Evolutionary conservation across 2,888 invertebrate species (phyloP), one percentile per base, ranked within the genome.

Genomic region (Metopia argyrocephala): DNA sequence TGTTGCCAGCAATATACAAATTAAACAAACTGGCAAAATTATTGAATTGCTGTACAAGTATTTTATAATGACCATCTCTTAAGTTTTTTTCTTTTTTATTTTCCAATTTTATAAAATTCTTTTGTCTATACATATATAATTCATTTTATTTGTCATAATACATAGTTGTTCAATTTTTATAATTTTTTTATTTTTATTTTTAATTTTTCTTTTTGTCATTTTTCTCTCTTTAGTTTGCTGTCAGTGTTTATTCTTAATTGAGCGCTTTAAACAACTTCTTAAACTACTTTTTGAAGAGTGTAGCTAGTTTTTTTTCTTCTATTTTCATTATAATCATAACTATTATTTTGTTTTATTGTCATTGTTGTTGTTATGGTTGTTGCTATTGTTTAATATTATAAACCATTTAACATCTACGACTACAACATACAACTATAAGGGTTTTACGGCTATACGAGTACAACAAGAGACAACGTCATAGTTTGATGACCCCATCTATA

Each of bases 401-500:
- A 65, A 65, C 64, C 38, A 66, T 59, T 59, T 52, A 75, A 66
- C 59, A 38, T 18, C 48, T 48, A 48, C 38, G 23, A 59, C 57
- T 59, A 54, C 27, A 59, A n/a, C n/a, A n/a, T n/a, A n/a, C n/a
- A n/a, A n/a, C n/a, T n/a, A n/a, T n/a, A n/a, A n/a, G n/a, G n/a
- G n/a, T n/a, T n/a, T n/a, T n/a, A n/a, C n/a, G n/a, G n/a, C n/a
- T n/a, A n/a, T n/a, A n/a, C n/a, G n/a, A n/a, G n/a, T n/a, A 57
- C 54, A 15, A 28, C 52, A 45, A 71, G 21, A 62, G 68, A 46
- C 65, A 65, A 46, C 80, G 64, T 69, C 57, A 76, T 57, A 80
- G 80, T 80, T 66, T 80, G 73, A 76, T 76, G 80, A 80, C 80
- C 80, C 64, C 76, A 73, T 61, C 54, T 65, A 65, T 74, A 48